These are phyloP conservation scores for Oreohelix idahoensis DNA, from an alignment of 1,140 invertebrate genomes.

Conservation along the genomic window DNA sequence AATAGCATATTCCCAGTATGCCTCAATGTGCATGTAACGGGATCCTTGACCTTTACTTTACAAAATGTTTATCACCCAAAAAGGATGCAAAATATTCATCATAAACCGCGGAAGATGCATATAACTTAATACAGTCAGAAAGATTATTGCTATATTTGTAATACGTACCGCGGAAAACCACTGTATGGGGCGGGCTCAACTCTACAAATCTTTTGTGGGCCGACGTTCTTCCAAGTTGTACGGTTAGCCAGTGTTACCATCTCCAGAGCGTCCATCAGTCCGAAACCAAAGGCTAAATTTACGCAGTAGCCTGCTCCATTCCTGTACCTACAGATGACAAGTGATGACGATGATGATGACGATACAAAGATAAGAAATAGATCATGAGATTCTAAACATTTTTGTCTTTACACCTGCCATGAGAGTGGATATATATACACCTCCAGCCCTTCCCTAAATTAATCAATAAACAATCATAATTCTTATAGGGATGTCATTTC, in stretches of 20 bases:
- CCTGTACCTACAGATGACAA: slow-evolving; percentile 1
- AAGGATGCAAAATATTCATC: neutral
- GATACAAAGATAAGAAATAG: neutral
- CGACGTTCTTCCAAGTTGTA: slow-evolving; percentile 61
- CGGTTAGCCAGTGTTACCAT: slow-evolving; percentile 60
- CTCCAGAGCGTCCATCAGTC: slow-evolving; percentile 66
- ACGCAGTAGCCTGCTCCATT: slow-evolving; percentile 66
- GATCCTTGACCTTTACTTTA: too few species aligned
- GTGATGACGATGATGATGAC: too few species aligned
- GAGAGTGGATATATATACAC: too few species aligned
- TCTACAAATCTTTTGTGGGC: slow-evolving; percentile 63
- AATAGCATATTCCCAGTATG: too few species aligned
- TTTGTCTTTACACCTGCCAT: too few species aligned
- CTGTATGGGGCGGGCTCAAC: slow-evolving; percentile 43
- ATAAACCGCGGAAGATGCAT: neutral
- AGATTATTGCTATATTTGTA: neutral
- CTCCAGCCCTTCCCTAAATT: too few species aligned
- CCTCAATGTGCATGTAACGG: too few species aligned
- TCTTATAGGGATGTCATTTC: too few species aligned
- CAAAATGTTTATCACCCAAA: neutral
- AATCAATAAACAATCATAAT: too few species aligned
- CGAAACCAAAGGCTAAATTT: slow-evolving; percentile 72
- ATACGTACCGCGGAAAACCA: slow-evolving; percentile 56
- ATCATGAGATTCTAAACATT: neutral
- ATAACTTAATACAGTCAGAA: neutral